Conservation (phyloP, 2,113 vertebrate genomes). For the Gopherus flavomarginatus region DNA sequence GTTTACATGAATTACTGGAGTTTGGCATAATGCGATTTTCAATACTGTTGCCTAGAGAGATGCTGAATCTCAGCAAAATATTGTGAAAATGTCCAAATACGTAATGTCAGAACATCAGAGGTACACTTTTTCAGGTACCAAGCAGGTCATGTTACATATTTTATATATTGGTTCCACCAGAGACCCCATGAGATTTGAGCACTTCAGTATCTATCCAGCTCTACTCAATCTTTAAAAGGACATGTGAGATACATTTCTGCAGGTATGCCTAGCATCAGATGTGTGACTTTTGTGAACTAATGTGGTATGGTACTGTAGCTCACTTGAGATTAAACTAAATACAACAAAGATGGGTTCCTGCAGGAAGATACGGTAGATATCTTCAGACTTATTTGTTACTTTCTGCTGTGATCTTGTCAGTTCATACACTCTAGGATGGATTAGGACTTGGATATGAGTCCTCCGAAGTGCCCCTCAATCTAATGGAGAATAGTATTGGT, state of each 20-base stretch:
- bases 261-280: not conserved
- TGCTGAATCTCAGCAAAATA: not conserved
- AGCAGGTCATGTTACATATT: fast-evolving
- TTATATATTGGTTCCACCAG: not conserved
- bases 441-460: fast-evolving
- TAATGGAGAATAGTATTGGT: not conserved
- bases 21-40: constrained; percentile 40
- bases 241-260: not conserved
- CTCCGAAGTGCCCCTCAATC: not conserved
- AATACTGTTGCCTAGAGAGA: constrained; percentile 11
- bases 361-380: not conserved
- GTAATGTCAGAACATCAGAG: not conserved
- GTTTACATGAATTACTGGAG: constrained; percentile 39
- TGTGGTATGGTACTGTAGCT: not conserved
- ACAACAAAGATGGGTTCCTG: not conserved
- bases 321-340: not conserved
- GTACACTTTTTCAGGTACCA: not conserved
- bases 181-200: not conserved
- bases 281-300: not conserved
- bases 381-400: not conserved
- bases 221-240: not conserved
- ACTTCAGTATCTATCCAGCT: not conserved
- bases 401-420: not conserved
- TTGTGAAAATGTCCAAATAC: not conserved
- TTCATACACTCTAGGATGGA: fast-evolving